Evolutionary conservation across 2,797 vertebrate genomes (phyloP), one percentile per base, ranked within the genome.

Genomic region (Coilia nasus): DNA sequence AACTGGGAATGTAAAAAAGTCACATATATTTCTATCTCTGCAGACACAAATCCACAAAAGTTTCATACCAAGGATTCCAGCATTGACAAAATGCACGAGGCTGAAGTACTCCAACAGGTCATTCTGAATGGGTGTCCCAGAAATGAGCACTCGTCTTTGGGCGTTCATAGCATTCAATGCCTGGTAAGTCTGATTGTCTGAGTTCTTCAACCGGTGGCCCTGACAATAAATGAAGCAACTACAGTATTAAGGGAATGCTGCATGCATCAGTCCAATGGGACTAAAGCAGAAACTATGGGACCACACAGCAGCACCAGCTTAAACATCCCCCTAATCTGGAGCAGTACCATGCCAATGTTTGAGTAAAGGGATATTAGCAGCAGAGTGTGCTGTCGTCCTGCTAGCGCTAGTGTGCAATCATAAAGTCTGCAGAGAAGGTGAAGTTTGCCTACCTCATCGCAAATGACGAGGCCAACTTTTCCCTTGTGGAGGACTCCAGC

Each of bases 41-140:
- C 12, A 59, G 46, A 47, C 60, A 54, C 14, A 9, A 15, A 80
- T 2, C 14, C 81, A 23, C 23, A 62, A 14, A 14, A 11, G 14
- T 25, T 17, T 56, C 95, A 95, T 92, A 99, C 98, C 98, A 0
- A 99, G 94, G 87, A 99, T 99, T 21, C 98, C 98, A 0, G 97
- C 93, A 83, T 98, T 99, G 83, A 99, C 98, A 1, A 99, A 99
- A 91, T 99, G 98, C 83, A 99, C 98, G 91, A 99, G 92, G 90
- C 98, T 99, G 94, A 99, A 99, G 90, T 99, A 99, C 87, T 99
- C 98, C 59, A 99, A 96, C 85, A 99, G 94, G 92, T 99, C 98
- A 0, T 99, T 99, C 94, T 99, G 98, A 90, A 99, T 99, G 41
- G 98, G 98, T 0, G 98, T 99, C 80, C 98, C 98, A 0, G 98